phyloP scores from a whole-genome alignment of 1,140 invertebrate genomes.

The Physella acuta region DNA sequence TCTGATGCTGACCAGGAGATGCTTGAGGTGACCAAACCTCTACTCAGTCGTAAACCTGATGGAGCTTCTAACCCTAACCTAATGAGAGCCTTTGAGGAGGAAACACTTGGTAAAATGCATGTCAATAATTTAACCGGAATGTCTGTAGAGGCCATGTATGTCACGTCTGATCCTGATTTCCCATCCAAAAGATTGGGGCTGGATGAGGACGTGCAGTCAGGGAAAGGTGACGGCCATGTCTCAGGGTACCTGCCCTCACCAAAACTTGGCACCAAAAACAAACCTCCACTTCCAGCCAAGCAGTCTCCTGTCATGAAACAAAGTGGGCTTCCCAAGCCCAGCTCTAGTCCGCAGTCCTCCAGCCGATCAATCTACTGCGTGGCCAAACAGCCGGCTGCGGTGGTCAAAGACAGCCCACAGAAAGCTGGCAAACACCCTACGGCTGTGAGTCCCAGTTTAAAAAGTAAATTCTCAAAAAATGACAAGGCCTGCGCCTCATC shows the following conservation, averaged over 20 bases:
- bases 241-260: slow-evolving; percentile 9
- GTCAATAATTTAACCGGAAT: neutral
- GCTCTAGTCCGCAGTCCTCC: slow-evolving; percentile 20
- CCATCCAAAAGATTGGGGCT: slow-evolving; percentile 1
- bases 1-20: slow-evolving; percentile 22
- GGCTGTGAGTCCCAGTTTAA: neutral
- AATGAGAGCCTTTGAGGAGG: slow-evolving; percentile 37
- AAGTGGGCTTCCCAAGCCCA: slow-evolving; percentile 25
- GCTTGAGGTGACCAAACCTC: slow-evolving; percentile 22
- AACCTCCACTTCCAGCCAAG: slow-evolving; percentile 39
- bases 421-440: slow-evolving; percentile 2
- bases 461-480: slow-evolving; percentile 1
- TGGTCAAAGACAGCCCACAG: slow-evolving; percentile 29
- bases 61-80: slow-evolving; percentile 88
- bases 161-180: slow-evolving; percentile 16
- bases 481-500: slow-evolving; percentile 24
- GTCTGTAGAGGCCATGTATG: slow-evolving; percentile 16
- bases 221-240: slow-evolving; percentile 21
- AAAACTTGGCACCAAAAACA: slow-evolving; percentile 30
- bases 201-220: neutral
- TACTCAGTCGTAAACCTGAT: slow-evolving; percentile 72
- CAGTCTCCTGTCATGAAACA: slow-evolving; percentile 27
- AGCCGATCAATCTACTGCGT: slow-evolving; percentile 21
- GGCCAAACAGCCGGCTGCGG: slow-evolving; percentile 30
- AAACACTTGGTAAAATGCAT: slow-evolving; percentile 9